A percentile compares a stretch with the other conserved stretches of the same genome.
Conservation (phyloP, 2,888 invertebrate species). For the Trisateles emortualis region DNA sequence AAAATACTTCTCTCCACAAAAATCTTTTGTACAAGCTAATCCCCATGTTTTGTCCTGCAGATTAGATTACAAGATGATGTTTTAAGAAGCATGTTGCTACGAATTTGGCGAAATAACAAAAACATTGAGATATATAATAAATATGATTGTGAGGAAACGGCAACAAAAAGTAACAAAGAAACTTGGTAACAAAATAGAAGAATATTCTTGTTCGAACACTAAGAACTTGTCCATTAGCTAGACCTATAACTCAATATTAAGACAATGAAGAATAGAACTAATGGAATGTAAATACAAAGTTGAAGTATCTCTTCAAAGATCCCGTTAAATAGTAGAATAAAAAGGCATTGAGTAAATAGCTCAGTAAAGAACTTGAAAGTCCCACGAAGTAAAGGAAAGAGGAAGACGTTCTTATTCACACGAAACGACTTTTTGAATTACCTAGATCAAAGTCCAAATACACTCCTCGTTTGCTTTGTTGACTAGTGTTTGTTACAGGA, state of each 20-base stretch:
- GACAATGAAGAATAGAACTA: background rate
- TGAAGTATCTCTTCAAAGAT: constrained; percentile 3
- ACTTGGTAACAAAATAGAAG: constrained; percentile 17
- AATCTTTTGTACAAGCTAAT: constrained; percentile 46
- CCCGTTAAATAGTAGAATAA: constrained; percentile 29
- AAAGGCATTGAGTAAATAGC: constrained; percentile 17
- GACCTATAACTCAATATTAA: constrained; percentile 1
- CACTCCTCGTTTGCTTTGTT: constrained; percentile 22
- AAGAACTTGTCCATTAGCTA: constrained; percentile 2
- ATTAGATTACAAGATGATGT: constrained; percentile 52
- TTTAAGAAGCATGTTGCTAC: constrained; percentile 36
- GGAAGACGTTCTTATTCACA: constrained; percentile 35
- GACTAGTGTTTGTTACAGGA: constrained; percentile 40
- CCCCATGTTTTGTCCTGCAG: constrained; percentile 51
- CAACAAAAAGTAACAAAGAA: constrained; percentile 28
- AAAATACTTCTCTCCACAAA: constrained; percentile 57
- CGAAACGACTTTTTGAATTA: constrained; percentile 31
- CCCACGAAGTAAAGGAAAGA: constrained; percentile 18
- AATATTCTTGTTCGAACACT: constrained; percentile 13
- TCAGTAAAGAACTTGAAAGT: constrained; percentile 28
- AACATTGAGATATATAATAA: constrained; percentile 3
- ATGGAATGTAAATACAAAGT: constrained; percentile 5
- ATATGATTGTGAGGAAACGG: constrained; percentile 7
- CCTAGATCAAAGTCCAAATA: constrained; percentile 37
- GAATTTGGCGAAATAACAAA: constrained; percentile 16